Base-by-base conservation (phyloP, 1,140 invertebrate species). In the Goniozus legneri region DNA sequence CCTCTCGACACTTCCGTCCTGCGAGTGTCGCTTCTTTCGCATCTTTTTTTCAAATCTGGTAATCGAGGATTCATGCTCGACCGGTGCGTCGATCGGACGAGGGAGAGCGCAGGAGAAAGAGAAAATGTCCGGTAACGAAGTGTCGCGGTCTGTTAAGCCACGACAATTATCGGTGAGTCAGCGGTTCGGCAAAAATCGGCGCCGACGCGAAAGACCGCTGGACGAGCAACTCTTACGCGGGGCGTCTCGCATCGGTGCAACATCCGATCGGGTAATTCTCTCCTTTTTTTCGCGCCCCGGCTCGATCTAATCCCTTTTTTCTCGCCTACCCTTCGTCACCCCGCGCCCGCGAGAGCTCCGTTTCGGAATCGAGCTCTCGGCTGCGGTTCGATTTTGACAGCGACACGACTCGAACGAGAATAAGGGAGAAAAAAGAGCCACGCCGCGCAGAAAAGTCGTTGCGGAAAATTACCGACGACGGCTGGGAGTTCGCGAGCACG, bases 121-220 rank as follows among this genome's bases (percentile, higher is more conserved):
- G 56, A 49, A 58, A 53, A 49, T 44, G 40, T 50, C 48, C 27
- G 42, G 42, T 42, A 52, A 49, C 54, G 43, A 54, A 41, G 37
- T 40, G 55, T 58, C 50, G 47, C 56, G 55, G 56, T 56, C 54
- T 50, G 50, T 58, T 58, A 58, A 58, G 20, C 18, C 47, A 15
- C 33, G 36, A 50, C 54, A 58, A 58, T 58, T 49, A 58, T 50
- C 32, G 50, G 19, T 54, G 56, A 58, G 50, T 58, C 55, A 56
- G 22, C 32, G 30, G 41, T 47, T 52, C 31, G 18, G 36, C 42
- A 53, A 57, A 53, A 56, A 49, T 56, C 42, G 19, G 10, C 7
- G n/a, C n/a, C n/a, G n/a, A n/a, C n/a, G n/a, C n/a, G n/a, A n/a
- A n/a, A n/a, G n/a, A n/a, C n/a, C n/a, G n/a, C n/a, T n/a, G n/a